These are phyloP conservation scores for Podarcis raffonei DNA, from an alignment of 2,113 vertebrate genomes.

Conservation along the genomic window DNA sequence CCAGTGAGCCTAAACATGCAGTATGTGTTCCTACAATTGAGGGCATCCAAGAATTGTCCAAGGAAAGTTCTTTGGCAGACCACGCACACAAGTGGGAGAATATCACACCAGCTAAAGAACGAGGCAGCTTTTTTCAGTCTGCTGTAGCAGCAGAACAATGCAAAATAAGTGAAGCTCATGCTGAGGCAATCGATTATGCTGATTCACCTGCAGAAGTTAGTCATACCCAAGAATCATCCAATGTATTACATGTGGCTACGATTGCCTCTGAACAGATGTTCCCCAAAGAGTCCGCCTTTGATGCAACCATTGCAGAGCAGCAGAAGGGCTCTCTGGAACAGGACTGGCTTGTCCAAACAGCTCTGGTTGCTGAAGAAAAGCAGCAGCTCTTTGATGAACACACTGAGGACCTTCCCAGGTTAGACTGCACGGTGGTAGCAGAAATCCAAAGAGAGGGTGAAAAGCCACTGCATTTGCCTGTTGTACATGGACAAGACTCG, in stretches of 20 bases:
- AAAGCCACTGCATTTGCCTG: slow-evolving; percentile 69
- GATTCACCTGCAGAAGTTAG: slow-evolving; percentile 65
- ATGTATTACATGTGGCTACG: slow-evolving; percentile 60
- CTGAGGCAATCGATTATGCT: slow-evolving; percentile 59
- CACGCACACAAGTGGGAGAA: slow-evolving; percentile 67
- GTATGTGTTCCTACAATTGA: slow-evolving; percentile 66
- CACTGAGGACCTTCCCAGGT: slow-evolving; percentile 35
- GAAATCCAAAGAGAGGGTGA: slow-evolving; percentile 61
- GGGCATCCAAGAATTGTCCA: slow-evolving; percentile 62
- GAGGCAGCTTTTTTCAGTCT: slow-evolving; percentile 76
- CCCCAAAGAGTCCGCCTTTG: slow-evolving; percentile 69
- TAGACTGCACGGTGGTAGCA: slow-evolving; percentile 53
- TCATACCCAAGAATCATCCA: slow-evolving; percentile 56
- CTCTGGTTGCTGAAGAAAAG: slow-evolving; percentile 73
- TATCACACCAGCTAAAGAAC: slow-evolving; percentile 76
- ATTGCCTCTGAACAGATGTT: slow-evolving; percentile 71
- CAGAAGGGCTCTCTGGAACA: slow-evolving; percentile 58
- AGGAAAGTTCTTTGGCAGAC: slow-evolving; percentile 73
- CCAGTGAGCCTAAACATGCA: slow-evolving; percentile 62
- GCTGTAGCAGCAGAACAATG: slow-evolving; percentile 73
- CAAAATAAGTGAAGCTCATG: slow-evolving; percentile 71
- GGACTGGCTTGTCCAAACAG: slow-evolving; percentile 63
- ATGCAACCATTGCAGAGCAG: slow-evolving; percentile 57
- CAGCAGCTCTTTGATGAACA: slow-evolving; percentile 68
- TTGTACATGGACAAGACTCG: slow-evolving; percentile 67